A percentile compares a stretch with the other conserved stretches of the same genome.
These are phyloP conservation scores for Deroplatys truncata DNA, from an alignment of 2,888 invertebrate genomes.

Conservation along the genomic window DNA sequence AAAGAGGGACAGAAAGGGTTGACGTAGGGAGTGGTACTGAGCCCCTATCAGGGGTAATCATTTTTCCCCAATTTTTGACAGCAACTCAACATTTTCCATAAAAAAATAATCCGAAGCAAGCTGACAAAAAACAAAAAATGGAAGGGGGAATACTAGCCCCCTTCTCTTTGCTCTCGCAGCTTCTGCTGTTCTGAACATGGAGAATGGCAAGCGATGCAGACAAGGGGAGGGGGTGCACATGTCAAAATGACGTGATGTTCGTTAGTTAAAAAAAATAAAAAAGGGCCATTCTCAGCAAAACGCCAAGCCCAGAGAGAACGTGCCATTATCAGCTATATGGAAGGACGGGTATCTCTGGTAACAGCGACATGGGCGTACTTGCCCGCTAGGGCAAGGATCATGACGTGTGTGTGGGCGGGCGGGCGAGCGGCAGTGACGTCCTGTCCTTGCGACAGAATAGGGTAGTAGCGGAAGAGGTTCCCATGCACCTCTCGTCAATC, in stretches of 20 bases:
- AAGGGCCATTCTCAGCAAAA: conserved; percentile 23
- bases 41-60: background rate
- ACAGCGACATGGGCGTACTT: conserved; percentile 18
- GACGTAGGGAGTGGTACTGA: background rate
- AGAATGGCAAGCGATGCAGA: background rate
- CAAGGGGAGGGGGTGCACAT: conserved; percentile 11
- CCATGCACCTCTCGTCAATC: too few species aligned
- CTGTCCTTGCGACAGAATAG: too few species aligned
- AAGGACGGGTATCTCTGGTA: background rate
- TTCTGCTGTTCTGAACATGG: conserved; percentile 13
- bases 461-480: too few species aligned
- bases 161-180: background rate
- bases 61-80: conserved; percentile 8
- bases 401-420: too few species aligned
- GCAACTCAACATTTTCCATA: conserved; percentile 1
- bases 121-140: background rate
- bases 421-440: too few species aligned
- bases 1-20: background rate
- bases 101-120: conserved; percentile 8
- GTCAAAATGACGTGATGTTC: conserved; percentile 20
- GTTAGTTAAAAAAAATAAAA: conserved; percentile 18
- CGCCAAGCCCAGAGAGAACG: conserved; percentile 14
- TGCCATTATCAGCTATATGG: conserved; percentile 16
- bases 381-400: conserved; percentile 20
- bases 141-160: too few species aligned